Base-by-base conservation (phyloP, 1,140 invertebrate species). In the Eumeta japonica region DNA sequence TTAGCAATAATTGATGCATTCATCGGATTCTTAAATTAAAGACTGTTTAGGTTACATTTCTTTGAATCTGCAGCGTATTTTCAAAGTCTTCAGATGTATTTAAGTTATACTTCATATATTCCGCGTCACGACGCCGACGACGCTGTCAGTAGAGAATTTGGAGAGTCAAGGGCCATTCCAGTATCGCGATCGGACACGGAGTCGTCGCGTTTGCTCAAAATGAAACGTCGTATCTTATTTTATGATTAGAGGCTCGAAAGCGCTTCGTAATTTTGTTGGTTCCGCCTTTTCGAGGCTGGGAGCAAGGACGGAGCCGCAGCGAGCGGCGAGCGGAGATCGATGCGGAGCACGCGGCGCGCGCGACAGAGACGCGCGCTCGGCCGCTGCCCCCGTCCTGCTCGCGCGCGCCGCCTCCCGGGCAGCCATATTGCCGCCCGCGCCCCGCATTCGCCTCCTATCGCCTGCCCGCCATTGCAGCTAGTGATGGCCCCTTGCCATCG, bases 211-310 rank as follows among this genome's bases (percentile, higher is more conserved):
- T n/a, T 24, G 20, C 20, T 70, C 63, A 66, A 70, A 71, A 71
- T 74, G 70, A 74, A 74, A 74, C 70, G 70, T 74, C 70, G 70
- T 74, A 74, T 74, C 70, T 74, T 74, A 72, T 74, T 71, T 74
- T 72, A 72, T 74, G 66, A 74, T 74, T 74, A 74, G 70, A 66
- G 70, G 66, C 66, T 71, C 66, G 66, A 71, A 68, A 71, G 66
- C 66, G 65, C 66, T 74, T 70, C 68, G 66, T 74, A 71, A 74
- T 74, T 74, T 71, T 74, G 70, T 71, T 71, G 71, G 70, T 74
- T 74, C 66, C 70, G 70, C 66, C 70, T 71, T 74, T 74, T 63
- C 70, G 70, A 65, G 67, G 66, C 66, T 67, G 66, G 70, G 64
- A 64, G 68, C 68, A 63, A 70, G 59, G 55, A 53, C 62, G 52